Percentiles rank a stretch among this genome's conserved stretches.
phyloP scores from a whole-genome alignment of 2,888 invertebrate species.

The Hedychridium roseum region DNA sequence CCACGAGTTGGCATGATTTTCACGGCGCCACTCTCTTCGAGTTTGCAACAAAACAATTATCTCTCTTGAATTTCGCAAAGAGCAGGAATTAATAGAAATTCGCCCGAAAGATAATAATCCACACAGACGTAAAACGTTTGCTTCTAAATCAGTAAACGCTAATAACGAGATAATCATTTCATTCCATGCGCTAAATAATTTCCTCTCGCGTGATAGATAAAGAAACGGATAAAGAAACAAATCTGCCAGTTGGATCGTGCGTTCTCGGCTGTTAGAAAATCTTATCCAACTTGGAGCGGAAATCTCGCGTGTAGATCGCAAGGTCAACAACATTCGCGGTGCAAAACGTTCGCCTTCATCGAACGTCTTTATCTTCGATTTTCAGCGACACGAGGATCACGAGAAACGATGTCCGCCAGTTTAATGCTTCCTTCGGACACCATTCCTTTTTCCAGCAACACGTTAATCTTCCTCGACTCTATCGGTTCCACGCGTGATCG shows the following conservation, averaged over 20 bases:
- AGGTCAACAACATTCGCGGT: constrained; percentile 51
- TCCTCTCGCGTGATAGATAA: background rate
- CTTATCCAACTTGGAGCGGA: background rate
- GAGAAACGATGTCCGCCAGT: constrained; percentile 2
- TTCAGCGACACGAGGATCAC: background rate
- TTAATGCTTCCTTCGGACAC: constrained; percentile 4
- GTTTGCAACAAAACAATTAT: too few species aligned
- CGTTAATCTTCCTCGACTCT: background rate
- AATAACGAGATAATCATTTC: too few species aligned
- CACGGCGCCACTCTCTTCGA: too few species aligned
- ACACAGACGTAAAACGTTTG: too few species aligned
- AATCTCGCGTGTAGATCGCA: constrained; percentile 20
- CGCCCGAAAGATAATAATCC: too few species aligned
- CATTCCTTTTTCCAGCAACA: background rate
- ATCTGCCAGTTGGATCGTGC: constrained; percentile 11
- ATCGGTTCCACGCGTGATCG: constrained; percentile 14
- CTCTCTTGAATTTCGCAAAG: too few species aligned
- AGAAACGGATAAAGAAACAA: background rate
- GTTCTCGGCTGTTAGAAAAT: constrained; percentile 22
- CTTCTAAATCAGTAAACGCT: too few species aligned
- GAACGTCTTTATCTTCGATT: too few species aligned
- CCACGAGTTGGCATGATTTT: too few species aligned
- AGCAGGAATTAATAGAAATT: too few species aligned
- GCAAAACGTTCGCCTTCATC: background rate
- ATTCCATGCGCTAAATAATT: too few species aligned